Evolutionary conservation across 2,113 vertebrate species (phyloP).

Genomic region (Poeciliopsis prolifica): DNA sequence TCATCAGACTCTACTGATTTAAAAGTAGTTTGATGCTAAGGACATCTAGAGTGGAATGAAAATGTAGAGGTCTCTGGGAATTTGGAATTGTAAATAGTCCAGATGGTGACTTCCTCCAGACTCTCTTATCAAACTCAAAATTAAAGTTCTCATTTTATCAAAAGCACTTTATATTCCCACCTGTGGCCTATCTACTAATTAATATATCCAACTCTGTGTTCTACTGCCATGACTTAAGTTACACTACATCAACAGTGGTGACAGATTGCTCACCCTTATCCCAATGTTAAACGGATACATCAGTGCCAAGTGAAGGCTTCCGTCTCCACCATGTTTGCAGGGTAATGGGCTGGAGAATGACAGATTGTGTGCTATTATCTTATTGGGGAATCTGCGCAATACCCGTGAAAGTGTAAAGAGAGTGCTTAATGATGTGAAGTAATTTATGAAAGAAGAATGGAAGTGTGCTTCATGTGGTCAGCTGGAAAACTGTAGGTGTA

Average conservation of each 20-base stretch:
- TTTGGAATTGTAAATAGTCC: conserved; percentile 10
- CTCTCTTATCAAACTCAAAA: not conserved
- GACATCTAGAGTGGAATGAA: not conserved
- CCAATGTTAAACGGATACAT: conserved; percentile 65
- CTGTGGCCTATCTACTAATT: conserved; percentile 38
- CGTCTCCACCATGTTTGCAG: conserved; percentile 54
- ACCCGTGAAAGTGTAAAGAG: conserved; percentile 51
- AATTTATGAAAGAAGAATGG: conserved; percentile 45
- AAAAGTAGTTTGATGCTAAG: too few species aligned
- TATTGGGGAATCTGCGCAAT: conserved; percentile 59
- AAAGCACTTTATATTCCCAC: conserved; percentile 52
- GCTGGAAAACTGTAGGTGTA: conserved; percentile 38
- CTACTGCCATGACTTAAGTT: conserved; percentile 40
- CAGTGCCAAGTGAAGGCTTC: conserved; percentile 58
- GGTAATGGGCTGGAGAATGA: conserved; percentile 72
- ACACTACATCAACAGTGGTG: conserved; percentile 41
- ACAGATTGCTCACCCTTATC: conserved; percentile 61
- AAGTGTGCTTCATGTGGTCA: conserved; percentile 8
- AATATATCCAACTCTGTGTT: conserved; percentile 31
- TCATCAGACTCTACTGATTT: not conserved
- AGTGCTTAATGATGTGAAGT: conserved; percentile 60
- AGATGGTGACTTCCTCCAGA: not conserved
- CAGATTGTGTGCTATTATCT: conserved; percentile 72
- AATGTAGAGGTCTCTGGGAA: not conserved
- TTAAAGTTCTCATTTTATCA: conserved; percentile 21